Percentiles rank a stretch among this genome's conserved stretches.
Evolutionary conservation across 2,888 invertebrate genomes (phyloP).

Genomic region (Drosophila peninsularis): DNA sequence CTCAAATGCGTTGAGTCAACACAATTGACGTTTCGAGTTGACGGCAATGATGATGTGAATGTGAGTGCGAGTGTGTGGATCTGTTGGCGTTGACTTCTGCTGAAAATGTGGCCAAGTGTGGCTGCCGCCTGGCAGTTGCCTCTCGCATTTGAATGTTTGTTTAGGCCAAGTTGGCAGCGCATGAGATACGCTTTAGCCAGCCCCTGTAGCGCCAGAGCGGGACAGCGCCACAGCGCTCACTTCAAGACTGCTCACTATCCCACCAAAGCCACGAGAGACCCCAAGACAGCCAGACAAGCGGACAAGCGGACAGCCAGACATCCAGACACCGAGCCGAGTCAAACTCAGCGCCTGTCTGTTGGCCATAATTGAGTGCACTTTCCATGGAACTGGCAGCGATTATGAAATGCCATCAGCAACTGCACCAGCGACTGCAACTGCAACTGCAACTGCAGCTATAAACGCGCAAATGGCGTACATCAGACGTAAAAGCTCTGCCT

Average conservation of each 20-base stretch:
- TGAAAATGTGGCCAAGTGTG: constrained; percentile 76
- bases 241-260: constrained; percentile 42
- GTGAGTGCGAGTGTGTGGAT: constrained; percentile 17
- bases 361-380: constrained; percentile 82
- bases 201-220: constrained; percentile 61
- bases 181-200: constrained; percentile 33
- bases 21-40: constrained; percentile 79
- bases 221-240: constrained; percentile 41
- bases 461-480: constrained; percentile 70
- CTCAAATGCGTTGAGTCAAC: constrained; percentile 76
- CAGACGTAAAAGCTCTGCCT: constrained; percentile 44
- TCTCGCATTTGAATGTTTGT: constrained; percentile 72
- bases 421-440: background rate
- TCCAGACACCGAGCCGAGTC: constrained; percentile 27
- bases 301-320: constrained; percentile 16
- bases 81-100: constrained; percentile 80
- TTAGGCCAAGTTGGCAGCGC: constrained; percentile 64
- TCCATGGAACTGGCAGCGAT: constrained; percentile 79
- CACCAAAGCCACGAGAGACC: constrained; percentile 9
- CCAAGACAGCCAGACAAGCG: background rate
- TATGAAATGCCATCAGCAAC: constrained; percentile 67
- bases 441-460: constrained; percentile 33
- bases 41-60: constrained; percentile 51
- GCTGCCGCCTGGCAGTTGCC: constrained; percentile 40
- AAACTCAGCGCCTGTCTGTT: constrained; percentile 76